Evolutionary conservation across 2,797 vertebrate genomes (phyloP), one percentile per base, ranked within the genome.

Genomic region (Tokudaia tokunoshimensis): DNA sequence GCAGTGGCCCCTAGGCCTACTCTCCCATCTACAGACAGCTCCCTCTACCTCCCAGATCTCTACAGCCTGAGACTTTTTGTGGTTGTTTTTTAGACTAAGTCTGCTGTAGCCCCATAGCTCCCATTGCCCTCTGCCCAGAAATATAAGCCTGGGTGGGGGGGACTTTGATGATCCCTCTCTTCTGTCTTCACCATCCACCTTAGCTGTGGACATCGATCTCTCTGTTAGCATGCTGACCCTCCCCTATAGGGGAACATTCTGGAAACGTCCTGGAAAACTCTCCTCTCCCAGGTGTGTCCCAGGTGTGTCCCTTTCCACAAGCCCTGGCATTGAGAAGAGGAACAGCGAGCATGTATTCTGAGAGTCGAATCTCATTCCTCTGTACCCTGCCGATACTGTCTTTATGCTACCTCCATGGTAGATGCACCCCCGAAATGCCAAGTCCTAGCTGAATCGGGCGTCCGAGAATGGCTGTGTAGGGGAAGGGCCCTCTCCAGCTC

Each of bases 301-400:
- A 82, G 22, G n/a, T 4, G 13, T 14, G 37, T 22, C 6, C 81
- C 57, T 29, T 29, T 44, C 81, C 83, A 70, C 0, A 0, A 24
- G 7, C 47, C 85, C 3, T 12, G 22, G 34, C 65, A 17, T 34
- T 0, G 1, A 75, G 84, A 37, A 63, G 34, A 12, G 24, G 0
- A 19, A 0, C 47, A 3, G 15, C 1, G 14, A 63, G 6, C 12
- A 0, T 22, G 3, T 10, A 44, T 14, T 55, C 59, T 37, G 57
- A 6, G 0, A 41, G 74, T 8, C 6, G 70, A 29, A 13, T 10
- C 72, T 52, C 34, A 24, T 34, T 15, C 85, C 10, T 9, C 0
- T 0, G 15, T 15, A 59, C 11, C 90, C 13, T 0, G 0, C 44
- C 10, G 17, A 29, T 12, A 1, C 44, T 8, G 11, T 61, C 12